Base-by-base conservation (phyloP, 2,113 vertebrate genomes). In the Muscicapa adusta region DNA sequence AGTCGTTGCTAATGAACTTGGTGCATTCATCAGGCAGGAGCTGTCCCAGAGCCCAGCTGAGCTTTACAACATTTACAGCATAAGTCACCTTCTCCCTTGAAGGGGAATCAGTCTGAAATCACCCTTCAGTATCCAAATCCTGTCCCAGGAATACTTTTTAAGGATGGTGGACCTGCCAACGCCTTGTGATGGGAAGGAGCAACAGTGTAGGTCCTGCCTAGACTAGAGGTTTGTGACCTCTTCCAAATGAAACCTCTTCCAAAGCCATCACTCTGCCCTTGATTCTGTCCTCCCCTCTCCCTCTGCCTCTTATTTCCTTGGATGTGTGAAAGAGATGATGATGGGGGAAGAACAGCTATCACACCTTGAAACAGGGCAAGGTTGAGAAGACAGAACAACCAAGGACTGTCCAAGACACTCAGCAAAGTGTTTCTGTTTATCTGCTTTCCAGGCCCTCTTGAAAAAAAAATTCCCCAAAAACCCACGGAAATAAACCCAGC, bases 31-130 rank as follows among this genome's bases (percentile, higher is more conserved):
- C 61, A 78, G 57, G 86, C 62, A 7, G 81, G 74, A 90, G 45
- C 8, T 77, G 70, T 50, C 68, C 94, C 40, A 9, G 71, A 74
- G 50, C 66, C 66, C 8, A 50, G 25, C 29, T 75, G 79, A 88
- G 88, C 57, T 65, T 65, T 31, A 33, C 40, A 43, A 6, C 1
- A 0, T 33, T 74, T 80, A 86, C 8, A 58, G 58, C 57, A 17
- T 18, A 38, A 81, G 43, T 84, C 88, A 94, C 82, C 60, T 94
- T 51, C 31, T 42, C 68, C 79, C 95, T 22, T 72, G 50, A 86
- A 88, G 72, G 71, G 47, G 38, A 94, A 47, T 9, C 2, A 13
- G 45, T 33, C 67, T 51, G 51, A 43, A 76, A 94, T 17, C 7
- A 24, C 34, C 34, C 18, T 83, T 47, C 20, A 14, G 38, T 6